These are phyloP conservation scores for Otocyon megalotis DNA, from an alignment of 2,113 vertebrate species.

Conservation along the genomic window DNA sequence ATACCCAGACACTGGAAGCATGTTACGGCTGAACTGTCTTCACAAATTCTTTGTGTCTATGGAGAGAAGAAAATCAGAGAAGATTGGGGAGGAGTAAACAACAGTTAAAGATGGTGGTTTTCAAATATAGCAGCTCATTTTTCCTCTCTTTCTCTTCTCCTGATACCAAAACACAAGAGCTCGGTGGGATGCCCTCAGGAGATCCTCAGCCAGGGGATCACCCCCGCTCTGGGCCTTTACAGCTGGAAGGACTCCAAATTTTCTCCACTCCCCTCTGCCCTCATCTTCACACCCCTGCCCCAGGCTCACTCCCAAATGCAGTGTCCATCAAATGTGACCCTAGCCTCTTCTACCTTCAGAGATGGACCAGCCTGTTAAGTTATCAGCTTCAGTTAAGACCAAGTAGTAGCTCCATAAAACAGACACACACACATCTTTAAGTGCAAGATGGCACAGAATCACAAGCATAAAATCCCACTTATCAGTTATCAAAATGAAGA, in stretches of 20 bases:
- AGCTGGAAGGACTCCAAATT: not conserved
- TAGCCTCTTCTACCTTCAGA: not conserved
- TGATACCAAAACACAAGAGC: constrained; percentile 44
- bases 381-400: not conserved
- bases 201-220: not conserved
- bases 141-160: constrained; percentile 64
- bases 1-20: not conserved
- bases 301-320: not conserved
- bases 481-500: not conserved
- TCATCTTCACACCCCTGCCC: not conserved
- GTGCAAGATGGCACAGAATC: not conserved
- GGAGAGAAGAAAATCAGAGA: constrained; percentile 30
- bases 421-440: not conserved
- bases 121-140: constrained; percentile 69
- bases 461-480: not conserved
- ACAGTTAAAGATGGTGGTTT: constrained; percentile 67
- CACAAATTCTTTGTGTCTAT: not conserved
- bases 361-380: not conserved
- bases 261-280: not conserved
- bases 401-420: not conserved
- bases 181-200: constrained; percentile 46
- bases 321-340: constrained; percentile 35
- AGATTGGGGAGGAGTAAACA: constrained; percentile 27
- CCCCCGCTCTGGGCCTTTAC: not conserved
- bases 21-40: not conserved